Percentiles rank a stretch among this genome's conserved stretches.
These are phyloP conservation scores for Cyrtodaria siliqua DNA, from an alignment of 2,888 invertebrate genomes.

Conservation along the genomic window DNA sequence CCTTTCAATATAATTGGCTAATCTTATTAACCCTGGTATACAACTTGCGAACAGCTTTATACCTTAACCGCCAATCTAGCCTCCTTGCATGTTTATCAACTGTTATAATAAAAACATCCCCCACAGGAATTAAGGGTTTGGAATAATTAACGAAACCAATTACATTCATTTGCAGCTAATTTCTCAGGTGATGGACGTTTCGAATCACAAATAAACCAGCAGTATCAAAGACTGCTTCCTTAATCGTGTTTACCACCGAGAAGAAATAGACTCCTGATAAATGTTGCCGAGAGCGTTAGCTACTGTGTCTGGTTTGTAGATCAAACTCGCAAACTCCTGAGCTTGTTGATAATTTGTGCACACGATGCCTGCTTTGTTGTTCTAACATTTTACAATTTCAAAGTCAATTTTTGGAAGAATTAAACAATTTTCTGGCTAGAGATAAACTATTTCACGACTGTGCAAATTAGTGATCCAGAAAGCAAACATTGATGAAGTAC, in stretches of 20 bases:
- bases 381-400: slow-evolving; percentile 55
- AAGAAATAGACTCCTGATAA: slow-evolving; percentile 4
- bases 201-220: slow-evolving; percentile 30
- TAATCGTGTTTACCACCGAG: slow-evolving; percentile 8
- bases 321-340: slow-evolving; percentile 28
- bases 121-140: no score
- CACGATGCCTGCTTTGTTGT: slow-evolving; percentile 53
- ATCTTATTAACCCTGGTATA: no score
- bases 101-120: no score
- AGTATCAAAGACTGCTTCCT: slow-evolving; percentile 32
- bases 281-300: background rate
- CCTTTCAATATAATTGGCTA: no score
- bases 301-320: slow-evolving; percentile 44
- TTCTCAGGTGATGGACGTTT: slow-evolving; percentile 24
- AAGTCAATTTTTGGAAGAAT: slow-evolving; percentile 54
- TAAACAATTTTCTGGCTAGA: slow-evolving; percentile 54
- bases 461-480: slow-evolving; percentile 51
- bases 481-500: slow-evolving; percentile 37
- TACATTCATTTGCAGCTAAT: slow-evolving; percentile 32
- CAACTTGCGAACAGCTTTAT: no score
- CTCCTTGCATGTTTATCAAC: no score
- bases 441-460: slow-evolving; percentile 48
- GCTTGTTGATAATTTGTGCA: slow-evolving; percentile 58
- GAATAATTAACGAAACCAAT: slow-evolving; percentile 41
- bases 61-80: no score